Base-by-base conservation (phyloP, 2,113 vertebrate species). In the Hyperopisus bebe region DNA sequence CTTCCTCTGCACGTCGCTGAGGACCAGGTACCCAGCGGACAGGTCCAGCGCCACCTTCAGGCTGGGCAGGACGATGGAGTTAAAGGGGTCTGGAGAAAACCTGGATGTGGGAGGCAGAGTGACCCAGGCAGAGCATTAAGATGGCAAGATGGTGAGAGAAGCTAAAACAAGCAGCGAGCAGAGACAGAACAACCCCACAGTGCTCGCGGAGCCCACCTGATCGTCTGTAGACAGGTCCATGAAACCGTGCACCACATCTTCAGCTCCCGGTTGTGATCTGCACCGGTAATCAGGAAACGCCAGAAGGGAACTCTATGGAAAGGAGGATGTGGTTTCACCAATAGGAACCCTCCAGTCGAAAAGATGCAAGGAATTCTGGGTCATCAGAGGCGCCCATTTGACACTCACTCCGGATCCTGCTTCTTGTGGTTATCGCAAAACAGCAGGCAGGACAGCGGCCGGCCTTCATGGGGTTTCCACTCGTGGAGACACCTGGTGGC, bases 191-290 rank as follows among this genome's bases (percentile, higher is more conserved):
- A 6, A 85, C 5, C 83, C 5, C 21, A 24, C 24, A 39, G 50
- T 3, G n/a, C n/a, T 17, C 47, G 8, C n/a, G 11, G 82, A 35
- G 21, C 93, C 5, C 74, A 98, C 98, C 97, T 96, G 90, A 99
- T 96, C 17, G 98, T 99, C 91, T 99, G 98, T 85, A 99, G 94
- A 90, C 98, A 99, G 17, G 97, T 99, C 98, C 98, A 99, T n/a
- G 98, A 98, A 66, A 99, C 98, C 0, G 98, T 99, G 93, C 98
- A 99, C 98, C 98, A 99, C 97, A 99, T 96, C 95, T 99, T 99
- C 84, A 99, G 93, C 53, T 99, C 98, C 92, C 96, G 97, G 92
- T 99, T 99, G 94, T 99, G 98, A 94, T 99, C 97, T 0, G 98
- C 98, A 62, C 98, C 98, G 0, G 98, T 99, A 93, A 99, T 97